Evolutionary conservation across 2,888 invertebrate genomes (phyloP), one percentile per base, ranked within the genome.

Genomic region (Adelognathus sp.): DNA sequence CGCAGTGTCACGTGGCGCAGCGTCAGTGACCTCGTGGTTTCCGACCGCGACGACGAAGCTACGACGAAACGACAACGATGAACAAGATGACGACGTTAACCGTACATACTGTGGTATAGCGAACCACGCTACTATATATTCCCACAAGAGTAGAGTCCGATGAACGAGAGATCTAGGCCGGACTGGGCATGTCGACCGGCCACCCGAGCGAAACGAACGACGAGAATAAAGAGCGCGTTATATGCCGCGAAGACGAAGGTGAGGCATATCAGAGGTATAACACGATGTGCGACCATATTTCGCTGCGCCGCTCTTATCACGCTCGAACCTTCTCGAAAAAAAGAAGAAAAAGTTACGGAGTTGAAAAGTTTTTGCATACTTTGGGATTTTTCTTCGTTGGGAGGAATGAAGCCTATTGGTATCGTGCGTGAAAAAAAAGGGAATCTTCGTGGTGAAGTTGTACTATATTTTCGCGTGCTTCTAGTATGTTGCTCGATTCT

Each of bases 21-120:
- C 79, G 79, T 79, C 74, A 79, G 79, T 79, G 79, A 79, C 79
- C 79, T 79, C 79, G 74, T 31, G 78, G 29, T 78, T 64, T 64
- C 50, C 60, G 66, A 67, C 39, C 66, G 77, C 77, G 73, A 72
- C 46, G 36, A 76, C 63, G 60, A 66, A n/a, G n/a, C n/a, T n/a
- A n/a, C n/a, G n/a, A n/a, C n/a, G n/a, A n/a, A n/a, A n/a, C 54
- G 64, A 33, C 61, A 27, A 64, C 69, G 73, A 56, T 64, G 69
- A 77, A 61, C 39, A 66, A 56, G 44, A 31, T 54, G 54, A 54
- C 31, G 46, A 46, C 24, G 46, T 54, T 54, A 33, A 36, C 7
- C 36, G 36, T 21, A n/a, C 14, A 56, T 56, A 46, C 33, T 18
- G 29, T 54, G 31, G 54, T 31, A n/a, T n/a, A n/a, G n/a, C 14